These are phyloP conservation scores for Euschistus heros DNA, from an alignment of 1,140 invertebrate species.

Conservation along the genomic window DNA sequence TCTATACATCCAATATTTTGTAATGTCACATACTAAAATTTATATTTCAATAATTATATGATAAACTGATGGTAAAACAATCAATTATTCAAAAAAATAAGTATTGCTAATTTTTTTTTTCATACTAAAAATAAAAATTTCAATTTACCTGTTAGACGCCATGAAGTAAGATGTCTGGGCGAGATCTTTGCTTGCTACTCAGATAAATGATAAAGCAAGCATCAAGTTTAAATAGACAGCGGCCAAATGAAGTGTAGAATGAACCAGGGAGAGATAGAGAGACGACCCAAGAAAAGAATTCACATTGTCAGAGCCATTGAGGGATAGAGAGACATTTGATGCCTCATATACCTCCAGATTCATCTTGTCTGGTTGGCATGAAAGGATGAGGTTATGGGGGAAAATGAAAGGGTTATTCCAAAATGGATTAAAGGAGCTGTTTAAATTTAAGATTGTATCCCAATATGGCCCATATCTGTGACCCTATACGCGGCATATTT, in stretches of 20 bases:
- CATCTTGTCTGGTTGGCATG: background rate
- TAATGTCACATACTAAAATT: too few species aligned
- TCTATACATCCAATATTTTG: too few species aligned
- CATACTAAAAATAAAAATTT: background rate
- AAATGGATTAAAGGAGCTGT: background rate
- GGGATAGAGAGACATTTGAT: conserved; percentile 12
- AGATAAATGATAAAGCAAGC: background rate
- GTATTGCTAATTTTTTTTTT: background rate
- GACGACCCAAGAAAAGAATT: conserved; percentile 23
- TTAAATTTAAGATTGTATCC: background rate
- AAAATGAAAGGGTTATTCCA: background rate
- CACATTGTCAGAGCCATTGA: conserved; percentile 21
- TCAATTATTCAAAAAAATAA: too few species aligned
- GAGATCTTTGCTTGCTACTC: conserved; percentile 80
- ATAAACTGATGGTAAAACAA: background rate
- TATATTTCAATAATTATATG: background rate
- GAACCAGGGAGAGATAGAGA: conserved; percentile 7
- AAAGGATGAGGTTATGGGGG: background rate
- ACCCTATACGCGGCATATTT: background rate
- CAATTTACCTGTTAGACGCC: conserved; percentile 83
- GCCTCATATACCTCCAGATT: background rate
- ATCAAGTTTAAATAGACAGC: conserved; percentile 30
- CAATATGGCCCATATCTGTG: background rate
- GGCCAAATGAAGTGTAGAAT: background rate
- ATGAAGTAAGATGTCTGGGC: conserved; percentile 96